These are phyloP conservation scores for Threskiornis aethiopicus DNA, from an alignment of 2,797 vertebrate species.

Conservation along the genomic window DNA sequence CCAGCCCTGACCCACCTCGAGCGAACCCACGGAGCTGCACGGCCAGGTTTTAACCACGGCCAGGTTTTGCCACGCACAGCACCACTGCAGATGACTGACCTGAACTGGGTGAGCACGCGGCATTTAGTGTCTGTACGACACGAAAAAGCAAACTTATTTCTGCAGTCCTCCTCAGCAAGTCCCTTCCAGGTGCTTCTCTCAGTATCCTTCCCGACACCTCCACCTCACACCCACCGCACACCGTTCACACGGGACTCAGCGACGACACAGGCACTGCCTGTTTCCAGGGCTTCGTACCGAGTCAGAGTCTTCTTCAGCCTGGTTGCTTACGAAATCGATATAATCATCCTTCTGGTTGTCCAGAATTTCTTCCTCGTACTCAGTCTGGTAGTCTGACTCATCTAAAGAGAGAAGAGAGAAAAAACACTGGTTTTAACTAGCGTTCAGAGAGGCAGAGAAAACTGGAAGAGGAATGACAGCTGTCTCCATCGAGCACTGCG, in stretches of 20 bases:
- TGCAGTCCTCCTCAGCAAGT: neutral
- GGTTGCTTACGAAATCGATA: slow-evolving; percentile 52
- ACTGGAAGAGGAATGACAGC: neutral
- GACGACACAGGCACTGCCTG: neutral
- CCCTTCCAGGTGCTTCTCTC: neutral
- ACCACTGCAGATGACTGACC: neutral
- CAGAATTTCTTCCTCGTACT: slow-evolving; percentile 85
- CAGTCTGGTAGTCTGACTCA: slow-evolving; percentile 91
- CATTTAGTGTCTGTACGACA: neutral
- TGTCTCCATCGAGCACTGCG: rapidly evolving
- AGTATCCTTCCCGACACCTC: neutral
- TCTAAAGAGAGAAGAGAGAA: slow-evolving; percentile 69
- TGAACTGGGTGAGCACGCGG: rapidly evolving
- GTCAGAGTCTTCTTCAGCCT: slow-evolving; percentile 74
- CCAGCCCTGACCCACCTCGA: neutral
- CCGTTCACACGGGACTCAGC: neutral
- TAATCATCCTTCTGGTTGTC: slow-evolving; percentile 69
- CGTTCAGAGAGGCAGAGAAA: neutral
- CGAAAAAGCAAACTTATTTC: neutral
- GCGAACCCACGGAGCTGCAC: neutral
- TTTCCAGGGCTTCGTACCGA: slow-evolving; percentile 65
- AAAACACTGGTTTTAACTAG: neutral
- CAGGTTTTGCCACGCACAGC: neutral
- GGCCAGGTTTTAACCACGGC: neutral
- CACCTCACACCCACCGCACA: neutral